phyloP scores from a whole-genome alignment of 2,888 invertebrate genomes.

The Octonoba sinensis region DNA sequence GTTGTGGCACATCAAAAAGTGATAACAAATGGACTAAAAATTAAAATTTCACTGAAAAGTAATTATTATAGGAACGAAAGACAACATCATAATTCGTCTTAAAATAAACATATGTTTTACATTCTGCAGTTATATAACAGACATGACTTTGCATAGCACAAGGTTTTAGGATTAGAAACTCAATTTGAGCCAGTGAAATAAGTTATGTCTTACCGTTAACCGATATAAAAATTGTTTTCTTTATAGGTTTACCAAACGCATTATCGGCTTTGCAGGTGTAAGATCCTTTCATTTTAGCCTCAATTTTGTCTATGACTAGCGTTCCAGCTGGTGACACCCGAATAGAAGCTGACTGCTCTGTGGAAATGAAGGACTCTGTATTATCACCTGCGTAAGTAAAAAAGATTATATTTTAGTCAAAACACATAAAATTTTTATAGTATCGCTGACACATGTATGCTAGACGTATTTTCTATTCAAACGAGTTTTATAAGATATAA shows the following conservation, averaged over 20 bases:
- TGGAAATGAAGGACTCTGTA: neutral
- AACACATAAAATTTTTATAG: neutral
- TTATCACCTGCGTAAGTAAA: neutral
- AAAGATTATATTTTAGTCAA: neutral
- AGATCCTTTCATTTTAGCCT: slow-evolving; percentile 40
- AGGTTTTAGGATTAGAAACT: too few species aligned
- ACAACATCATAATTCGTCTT: too few species aligned
- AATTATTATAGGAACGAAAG: too few species aligned
- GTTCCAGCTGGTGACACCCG: slow-evolving; percentile 24
- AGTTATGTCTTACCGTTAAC: slow-evolving; percentile 41
- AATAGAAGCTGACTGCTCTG: slow-evolving; percentile 2
- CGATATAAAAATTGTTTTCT: slow-evolving; percentile 34
- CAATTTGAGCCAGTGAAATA: too few species aligned
- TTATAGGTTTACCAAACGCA: slow-evolving; percentile 42
- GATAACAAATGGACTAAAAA: too few species aligned
- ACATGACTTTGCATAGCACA: too few species aligned
- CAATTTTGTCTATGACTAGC: slow-evolving; percentile 20
- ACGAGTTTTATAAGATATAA: too few species aligned
- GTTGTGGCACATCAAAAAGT: too few species aligned
- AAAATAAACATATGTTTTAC: too few species aligned
- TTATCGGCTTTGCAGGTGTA: slow-evolving; percentile 57
- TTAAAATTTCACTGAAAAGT: neutral
- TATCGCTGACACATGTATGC: too few species aligned
- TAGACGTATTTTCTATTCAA: neutral
- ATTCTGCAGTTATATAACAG: too few species aligned